Evolutionary conservation across 2,888 invertebrate species (phyloP).

Genomic region (Perdita meconis): DNA sequence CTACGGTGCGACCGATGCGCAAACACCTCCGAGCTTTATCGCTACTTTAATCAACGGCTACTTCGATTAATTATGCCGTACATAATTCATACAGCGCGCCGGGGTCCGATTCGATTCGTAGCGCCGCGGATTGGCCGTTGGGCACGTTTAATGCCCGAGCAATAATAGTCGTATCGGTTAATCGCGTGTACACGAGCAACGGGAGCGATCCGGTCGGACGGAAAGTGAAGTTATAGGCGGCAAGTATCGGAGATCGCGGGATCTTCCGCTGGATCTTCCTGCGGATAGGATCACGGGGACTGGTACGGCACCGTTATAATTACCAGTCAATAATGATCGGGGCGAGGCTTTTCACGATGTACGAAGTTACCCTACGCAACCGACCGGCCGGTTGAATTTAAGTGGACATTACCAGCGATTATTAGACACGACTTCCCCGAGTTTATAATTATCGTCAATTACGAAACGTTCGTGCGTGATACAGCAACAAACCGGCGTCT

Average conservation of each 20-base stretch:
- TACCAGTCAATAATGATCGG: background rate
- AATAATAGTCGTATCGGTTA: constrained; percentile 51
- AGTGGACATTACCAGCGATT: background rate
- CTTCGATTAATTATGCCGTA: constrained; percentile 71
- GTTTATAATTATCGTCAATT: background rate
- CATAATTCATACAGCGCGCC: constrained; percentile 66
- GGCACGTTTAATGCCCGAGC: constrained; percentile 32
- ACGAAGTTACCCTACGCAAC: too few relatives aligned
- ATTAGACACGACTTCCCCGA: background rate
- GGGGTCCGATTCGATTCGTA: constrained; percentile 29
- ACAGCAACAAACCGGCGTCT: background rate
- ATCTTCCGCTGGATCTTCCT: background rate
- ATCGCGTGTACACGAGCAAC: constrained; percentile 43
- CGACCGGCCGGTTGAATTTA: background rate
- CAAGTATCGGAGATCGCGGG: too few relatives aligned
- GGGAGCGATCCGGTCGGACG: constrained; percentile 27
- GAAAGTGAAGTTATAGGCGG: constrained; percentile 32
- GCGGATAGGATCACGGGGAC: constrained; percentile 20
- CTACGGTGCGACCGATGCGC: constrained; percentile 45
- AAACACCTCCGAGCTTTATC: constrained; percentile 68
- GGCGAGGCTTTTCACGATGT: too few relatives aligned
- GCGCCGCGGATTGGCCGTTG: constrained; percentile 30
- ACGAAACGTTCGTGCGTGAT: background rate
- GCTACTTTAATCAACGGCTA: constrained; percentile 70
- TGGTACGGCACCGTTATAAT: background rate